Evolutionary conservation across 2,113 vertebrate genomes (phyloP).

Genomic region (Otolemur garnettii): DNA sequence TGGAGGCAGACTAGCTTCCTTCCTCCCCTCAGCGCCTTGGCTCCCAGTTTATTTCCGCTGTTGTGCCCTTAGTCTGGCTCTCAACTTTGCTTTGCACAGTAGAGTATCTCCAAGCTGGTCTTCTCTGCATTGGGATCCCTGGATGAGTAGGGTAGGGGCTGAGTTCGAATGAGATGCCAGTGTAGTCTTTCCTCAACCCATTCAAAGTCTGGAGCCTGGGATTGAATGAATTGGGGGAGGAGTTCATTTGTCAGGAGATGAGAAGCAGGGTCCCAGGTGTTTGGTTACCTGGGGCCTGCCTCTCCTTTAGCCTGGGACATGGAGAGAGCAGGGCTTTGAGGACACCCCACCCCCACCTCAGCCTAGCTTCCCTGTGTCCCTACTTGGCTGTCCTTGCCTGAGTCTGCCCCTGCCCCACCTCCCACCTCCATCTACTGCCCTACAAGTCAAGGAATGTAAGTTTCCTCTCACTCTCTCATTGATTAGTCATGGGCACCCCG

Average conservation of each 20-base stretch:
- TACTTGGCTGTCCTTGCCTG: conserved; percentile 81
- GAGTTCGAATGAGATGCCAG: not conserved
- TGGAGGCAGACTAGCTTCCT: conserved; percentile 78
- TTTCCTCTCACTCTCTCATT: conserved; percentile 81
- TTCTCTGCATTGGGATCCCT: conserved; percentile 21
- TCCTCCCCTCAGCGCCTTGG: conserved; percentile 76
- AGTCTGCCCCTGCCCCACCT: conserved; percentile 82
- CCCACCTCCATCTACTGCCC: conserved; percentile 82
- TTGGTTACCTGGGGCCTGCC: conserved; percentile 55
- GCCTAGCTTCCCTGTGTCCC: conserved; percentile 63
- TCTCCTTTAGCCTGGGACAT: not conserved
- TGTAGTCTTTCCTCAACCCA: not conserved
- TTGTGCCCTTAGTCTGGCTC: conserved; percentile 12
- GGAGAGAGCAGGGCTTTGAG: not conserved
- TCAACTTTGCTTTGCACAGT: conserved; percentile 8
- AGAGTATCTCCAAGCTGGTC: conserved; percentile 4
- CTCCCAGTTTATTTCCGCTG: conserved; percentile 73
- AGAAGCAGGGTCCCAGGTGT: conserved; percentile 16
- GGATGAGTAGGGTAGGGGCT: not conserved
- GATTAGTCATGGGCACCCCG: conserved; percentile 84
- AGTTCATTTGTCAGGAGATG: not conserved
- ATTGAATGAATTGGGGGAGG: not conserved
- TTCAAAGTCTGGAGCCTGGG: not conserved
- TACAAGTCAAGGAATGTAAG: conserved; percentile 85
- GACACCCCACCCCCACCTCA: not conserved